phyloP scores from a whole-genome alignment of 2,797 vertebrate species.

The Falco naumanni region DNA sequence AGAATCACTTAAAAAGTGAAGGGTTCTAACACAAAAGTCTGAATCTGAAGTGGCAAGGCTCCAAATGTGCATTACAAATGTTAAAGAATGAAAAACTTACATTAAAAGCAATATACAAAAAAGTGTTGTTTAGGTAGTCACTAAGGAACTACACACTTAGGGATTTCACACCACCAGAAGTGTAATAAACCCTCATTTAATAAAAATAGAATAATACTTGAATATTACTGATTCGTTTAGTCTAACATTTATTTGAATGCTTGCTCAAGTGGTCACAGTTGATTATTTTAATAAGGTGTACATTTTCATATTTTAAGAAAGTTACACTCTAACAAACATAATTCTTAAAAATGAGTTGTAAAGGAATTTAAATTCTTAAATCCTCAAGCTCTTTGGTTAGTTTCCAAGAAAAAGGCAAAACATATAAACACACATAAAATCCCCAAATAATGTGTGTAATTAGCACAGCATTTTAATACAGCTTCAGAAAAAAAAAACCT shows the following conservation, averaged over 20 bases:
- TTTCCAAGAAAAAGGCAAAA: neutral
- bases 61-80: neutral
- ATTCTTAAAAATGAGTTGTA: neutral
- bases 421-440: neutral
- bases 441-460: neutral
- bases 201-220: neutral
- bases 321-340: neutral
- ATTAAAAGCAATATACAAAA: neutral
- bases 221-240: neutral
- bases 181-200: neutral
- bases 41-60: neutral
- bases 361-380: neutral
- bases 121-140: neutral
- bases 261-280: neutral
- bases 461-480: neutral
- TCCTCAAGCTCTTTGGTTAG: neutral
- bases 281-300: neutral
- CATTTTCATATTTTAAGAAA: neutral
- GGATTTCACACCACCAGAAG: neutral
- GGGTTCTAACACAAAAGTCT: neutral
- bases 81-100: neutral
- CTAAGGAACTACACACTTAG: neutral
- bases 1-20: neutral
- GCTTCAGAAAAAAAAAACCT: neutral
- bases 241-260: neutral